phyloP scores from a whole-genome alignment of 2,797 vertebrate genomes.

The Trichosurus vulpecula region DNA sequence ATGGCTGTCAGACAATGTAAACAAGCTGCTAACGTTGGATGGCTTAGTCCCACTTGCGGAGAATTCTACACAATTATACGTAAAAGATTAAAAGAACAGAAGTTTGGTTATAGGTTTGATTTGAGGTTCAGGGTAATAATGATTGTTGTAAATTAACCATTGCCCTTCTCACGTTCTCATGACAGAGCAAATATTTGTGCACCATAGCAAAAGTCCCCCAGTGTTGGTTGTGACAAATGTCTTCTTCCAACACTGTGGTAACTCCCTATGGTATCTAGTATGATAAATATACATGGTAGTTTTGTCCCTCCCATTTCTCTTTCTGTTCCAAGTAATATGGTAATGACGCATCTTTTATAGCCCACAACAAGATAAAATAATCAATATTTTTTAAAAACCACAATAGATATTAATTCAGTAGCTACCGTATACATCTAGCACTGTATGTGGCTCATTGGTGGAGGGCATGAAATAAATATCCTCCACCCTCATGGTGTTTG shows the following conservation, averaged over 20 bases:
- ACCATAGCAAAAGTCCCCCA: background rate
- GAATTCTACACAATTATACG: slow-evolving; percentile 41
- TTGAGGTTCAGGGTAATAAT: slow-evolving; percentile 23
- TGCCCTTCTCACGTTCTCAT: slow-evolving; percentile 17
- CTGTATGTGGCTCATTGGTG: no score
- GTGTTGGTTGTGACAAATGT: slow-evolving; percentile 27
- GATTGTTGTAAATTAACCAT: slow-evolving; percentile 14
- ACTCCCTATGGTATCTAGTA: background rate
- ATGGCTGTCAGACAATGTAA: slow-evolving; percentile 24
- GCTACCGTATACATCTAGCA: background rate
- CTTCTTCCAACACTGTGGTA: background rate
- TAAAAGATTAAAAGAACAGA: slow-evolving; percentile 32
- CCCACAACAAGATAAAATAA: background rate
- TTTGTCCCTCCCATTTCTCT: background rate
- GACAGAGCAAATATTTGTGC: slow-evolving; percentile 1
- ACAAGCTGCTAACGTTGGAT: background rate
- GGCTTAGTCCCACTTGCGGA: background rate
- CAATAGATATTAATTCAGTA: background rate
- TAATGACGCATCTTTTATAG: background rate
- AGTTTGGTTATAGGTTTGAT: slow-evolving; percentile 24
- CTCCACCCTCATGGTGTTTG: background rate
- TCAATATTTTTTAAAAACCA: background rate
- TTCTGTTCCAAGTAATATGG: background rate
- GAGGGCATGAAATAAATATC: no score
- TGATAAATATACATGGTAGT: background rate